Percentiles rank a stretch among this genome's conserved stretches.
Conservation (phyloP, 2,113 vertebrate genomes). For the Sceloporus tristichus region DNA sequence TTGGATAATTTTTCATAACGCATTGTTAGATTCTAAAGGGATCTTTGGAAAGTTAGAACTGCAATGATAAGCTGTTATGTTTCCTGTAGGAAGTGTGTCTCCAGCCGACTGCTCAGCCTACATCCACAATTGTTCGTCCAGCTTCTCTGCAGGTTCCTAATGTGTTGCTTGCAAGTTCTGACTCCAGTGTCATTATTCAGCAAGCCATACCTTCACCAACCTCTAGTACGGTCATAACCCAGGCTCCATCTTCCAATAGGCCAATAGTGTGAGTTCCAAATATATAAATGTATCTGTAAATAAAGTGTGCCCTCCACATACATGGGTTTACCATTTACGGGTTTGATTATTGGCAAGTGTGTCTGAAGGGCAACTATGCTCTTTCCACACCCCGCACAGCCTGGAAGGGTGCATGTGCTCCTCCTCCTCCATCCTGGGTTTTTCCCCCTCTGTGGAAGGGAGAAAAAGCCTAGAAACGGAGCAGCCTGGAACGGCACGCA, state of each 20-base stretch:
- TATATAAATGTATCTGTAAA: slow-evolving; percentile 46
- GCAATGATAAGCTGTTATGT: slow-evolving; percentile 48
- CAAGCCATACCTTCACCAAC: slow-evolving; percentile 98
- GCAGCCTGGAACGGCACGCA: no score
- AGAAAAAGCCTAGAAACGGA: no score
- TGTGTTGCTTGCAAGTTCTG: slow-evolving; percentile 95
- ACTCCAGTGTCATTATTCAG: slow-evolving; percentile 98
- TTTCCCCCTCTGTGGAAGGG: no score
- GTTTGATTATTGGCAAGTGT: no score
- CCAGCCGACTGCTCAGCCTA: slow-evolving; percentile 94
- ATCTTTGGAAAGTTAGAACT: background rate
- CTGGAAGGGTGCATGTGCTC: no score
- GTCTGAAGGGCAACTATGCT: no score
- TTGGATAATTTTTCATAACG: background rate
- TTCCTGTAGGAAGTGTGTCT: slow-evolving; percentile 90
- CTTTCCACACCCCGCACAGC: no score
- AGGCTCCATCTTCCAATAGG: slow-evolving; percentile 96
- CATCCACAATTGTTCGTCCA: slow-evolving; percentile 96
- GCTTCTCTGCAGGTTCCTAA: slow-evolving; percentile 98
- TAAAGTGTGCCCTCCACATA: no score
- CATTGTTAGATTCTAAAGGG: background rate
- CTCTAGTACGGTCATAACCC: slow-evolving; percentile 99
- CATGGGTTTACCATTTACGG: no score
- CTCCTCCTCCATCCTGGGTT: no score
- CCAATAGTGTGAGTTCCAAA: slow-evolving; percentile 95